Conservation (phyloP, 2,888 invertebrate species). For the Pantelozetes paolii region DNA sequence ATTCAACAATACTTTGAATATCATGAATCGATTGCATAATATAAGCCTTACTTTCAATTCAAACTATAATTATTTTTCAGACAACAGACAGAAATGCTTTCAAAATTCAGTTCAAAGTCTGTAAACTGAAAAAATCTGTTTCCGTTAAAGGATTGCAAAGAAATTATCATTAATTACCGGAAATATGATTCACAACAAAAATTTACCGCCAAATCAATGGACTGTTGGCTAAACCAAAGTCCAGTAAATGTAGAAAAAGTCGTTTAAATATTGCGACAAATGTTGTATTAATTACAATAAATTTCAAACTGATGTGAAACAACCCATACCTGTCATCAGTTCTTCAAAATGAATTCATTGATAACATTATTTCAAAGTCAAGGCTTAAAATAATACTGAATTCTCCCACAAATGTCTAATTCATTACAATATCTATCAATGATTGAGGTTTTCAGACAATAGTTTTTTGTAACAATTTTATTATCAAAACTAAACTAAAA, state of each 20-base stretch:
- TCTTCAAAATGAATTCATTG: not conserved
- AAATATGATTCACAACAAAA: slow-evolving; percentile 19
- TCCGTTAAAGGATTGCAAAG: slow-evolving; percentile 10
- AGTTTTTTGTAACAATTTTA: too few relatives aligned
- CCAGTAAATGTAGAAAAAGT: not conserved
- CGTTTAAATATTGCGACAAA: not conserved
- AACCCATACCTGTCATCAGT: not conserved
- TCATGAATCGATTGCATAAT: too few relatives aligned
- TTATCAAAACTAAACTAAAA: too few relatives aligned
- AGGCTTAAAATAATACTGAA: not conserved
- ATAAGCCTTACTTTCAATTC: not conserved
- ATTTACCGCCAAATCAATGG: not conserved
- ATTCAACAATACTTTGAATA: too few relatives aligned
- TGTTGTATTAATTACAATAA: not conserved
- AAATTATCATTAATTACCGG: slow-evolving; percentile 16
- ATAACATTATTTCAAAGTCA: not conserved
- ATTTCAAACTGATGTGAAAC: not conserved
- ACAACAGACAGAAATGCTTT: not conserved
- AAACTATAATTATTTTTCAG: not conserved
- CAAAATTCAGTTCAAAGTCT: not conserved
- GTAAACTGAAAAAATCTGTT: not conserved
- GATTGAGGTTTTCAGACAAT: too few relatives aligned
- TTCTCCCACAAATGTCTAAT: too few relatives aligned
- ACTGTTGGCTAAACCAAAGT: not conserved
- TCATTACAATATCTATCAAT: too few relatives aligned